These are phyloP conservation scores for Sebastes steindachneri DNA, from an alignment of 2,797 vertebrate species.

Conservation along the genomic window DNA sequence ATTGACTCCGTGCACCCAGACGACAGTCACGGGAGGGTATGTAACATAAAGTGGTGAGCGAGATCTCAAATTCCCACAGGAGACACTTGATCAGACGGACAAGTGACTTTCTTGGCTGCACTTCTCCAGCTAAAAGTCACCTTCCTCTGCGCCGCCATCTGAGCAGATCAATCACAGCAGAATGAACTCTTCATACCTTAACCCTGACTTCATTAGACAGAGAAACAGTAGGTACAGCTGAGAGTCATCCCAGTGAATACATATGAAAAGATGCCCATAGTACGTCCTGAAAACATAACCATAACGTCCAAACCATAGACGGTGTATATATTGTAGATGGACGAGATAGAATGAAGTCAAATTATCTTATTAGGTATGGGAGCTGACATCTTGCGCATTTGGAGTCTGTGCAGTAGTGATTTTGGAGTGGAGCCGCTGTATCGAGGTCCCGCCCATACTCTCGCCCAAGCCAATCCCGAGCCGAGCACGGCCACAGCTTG, in stretches of 20 bases:
- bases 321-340: neutral
- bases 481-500: neutral
- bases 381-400: neutral
- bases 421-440: neutral
- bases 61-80: slow-evolving; percentile 34
- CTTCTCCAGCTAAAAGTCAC: slow-evolving; percentile 20
- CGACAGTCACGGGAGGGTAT: neutral
- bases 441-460: neutral
- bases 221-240: neutral
- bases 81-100: slow-evolving; percentile 44
- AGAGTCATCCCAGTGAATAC: neutral
- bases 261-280: neutral
- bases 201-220: neutral
- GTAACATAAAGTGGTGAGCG: neutral
- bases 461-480: neutral
- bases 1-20: neutral
- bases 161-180: slow-evolving; percentile 57
- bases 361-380: neutral
- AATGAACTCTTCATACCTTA: neutral
- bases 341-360: neutral
- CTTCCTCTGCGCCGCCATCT: slow-evolving; percentile 37
- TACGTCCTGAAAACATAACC: neutral
- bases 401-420: no score
- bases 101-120: slow-evolving; percentile 40
- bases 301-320: neutral